Conservation (phyloP, 2,113 vertebrate genomes). For the Pitta sordida region DNA sequence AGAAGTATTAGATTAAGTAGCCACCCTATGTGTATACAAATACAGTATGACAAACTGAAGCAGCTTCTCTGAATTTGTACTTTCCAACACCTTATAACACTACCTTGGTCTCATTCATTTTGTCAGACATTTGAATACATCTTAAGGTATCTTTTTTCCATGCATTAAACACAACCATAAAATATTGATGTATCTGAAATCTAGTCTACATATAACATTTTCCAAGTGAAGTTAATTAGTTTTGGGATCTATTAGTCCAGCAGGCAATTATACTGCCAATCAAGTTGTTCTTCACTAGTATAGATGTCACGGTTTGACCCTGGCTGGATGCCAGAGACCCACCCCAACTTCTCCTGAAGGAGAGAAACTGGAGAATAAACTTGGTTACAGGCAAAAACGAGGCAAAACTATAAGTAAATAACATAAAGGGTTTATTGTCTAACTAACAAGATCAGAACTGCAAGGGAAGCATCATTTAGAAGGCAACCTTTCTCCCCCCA, state of each 20-base stretch:
- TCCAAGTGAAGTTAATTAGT: background rate
- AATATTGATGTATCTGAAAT: background rate
- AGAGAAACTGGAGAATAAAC: too few relatives aligned
- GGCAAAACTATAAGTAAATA: too few relatives aligned
- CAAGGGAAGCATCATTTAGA: too few relatives aligned
- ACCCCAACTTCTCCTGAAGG: too few relatives aligned
- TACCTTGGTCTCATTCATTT: background rate
- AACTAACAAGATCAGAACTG: too few relatives aligned
- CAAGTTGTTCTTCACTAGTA: background rate
- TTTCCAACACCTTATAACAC: background rate
- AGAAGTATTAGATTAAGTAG: background rate
- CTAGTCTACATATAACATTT: background rate
- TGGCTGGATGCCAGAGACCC: too few relatives aligned
- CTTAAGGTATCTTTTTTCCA: background rate
- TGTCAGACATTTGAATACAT: background rate
- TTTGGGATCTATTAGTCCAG: background rate
- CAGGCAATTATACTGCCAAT: background rate
- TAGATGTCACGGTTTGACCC: too few relatives aligned
- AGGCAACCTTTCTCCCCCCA: too few relatives aligned
- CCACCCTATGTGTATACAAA: accelerated
- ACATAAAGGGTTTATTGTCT: too few relatives aligned
- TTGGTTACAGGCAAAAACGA: too few relatives aligned
- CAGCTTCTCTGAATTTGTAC: background rate
- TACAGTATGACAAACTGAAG: background rate
- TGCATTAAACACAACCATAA: background rate